Evolutionary conservation across 2,797 vertebrate species (phyloP).

Genomic region (Lithobates pipiens): DNA sequence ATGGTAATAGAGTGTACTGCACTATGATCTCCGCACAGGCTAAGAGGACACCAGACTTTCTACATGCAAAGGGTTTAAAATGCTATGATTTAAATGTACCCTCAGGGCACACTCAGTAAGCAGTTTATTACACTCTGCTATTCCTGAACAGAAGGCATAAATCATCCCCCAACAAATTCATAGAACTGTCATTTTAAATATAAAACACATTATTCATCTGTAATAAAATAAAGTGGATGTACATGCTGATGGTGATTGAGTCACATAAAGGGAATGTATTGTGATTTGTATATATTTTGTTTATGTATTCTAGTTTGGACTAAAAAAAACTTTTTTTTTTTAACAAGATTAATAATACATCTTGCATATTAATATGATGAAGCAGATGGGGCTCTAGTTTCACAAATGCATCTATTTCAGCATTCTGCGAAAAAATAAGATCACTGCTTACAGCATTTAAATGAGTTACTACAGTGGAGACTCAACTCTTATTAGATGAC

Average conservation of each 20-base stretch:
- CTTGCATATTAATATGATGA: no score
- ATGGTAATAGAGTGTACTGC: slow-evolving; percentile 15
- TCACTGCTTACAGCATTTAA: no score
- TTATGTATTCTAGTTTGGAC: no score
- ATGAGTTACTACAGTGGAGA: no score
- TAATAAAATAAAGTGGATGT: slow-evolving; percentile 63
- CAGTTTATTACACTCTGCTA: slow-evolving; percentile 69
- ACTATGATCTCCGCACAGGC: slow-evolving; percentile 53
- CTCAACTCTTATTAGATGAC: no score
- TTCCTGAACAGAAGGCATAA: slow-evolving; percentile 70
- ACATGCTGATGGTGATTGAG: slow-evolving; percentile 12
- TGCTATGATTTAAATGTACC: slow-evolving; percentile 72
- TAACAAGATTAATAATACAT: no score
- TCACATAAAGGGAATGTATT: no score
- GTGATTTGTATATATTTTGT: no score
- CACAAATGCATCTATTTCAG: no score
- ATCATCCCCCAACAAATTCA: slow-evolving; percentile 72
- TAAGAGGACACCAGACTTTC: slow-evolving; percentile 72
- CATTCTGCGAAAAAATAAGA: no score
- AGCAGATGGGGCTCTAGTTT: no score
- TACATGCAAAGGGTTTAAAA: slow-evolving; percentile 68
- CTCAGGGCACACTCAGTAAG: slow-evolving; percentile 70
- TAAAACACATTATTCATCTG: slow-evolving; percentile 73
- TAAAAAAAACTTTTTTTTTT: no score
- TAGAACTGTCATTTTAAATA: slow-evolving; percentile 72